Percentiles rank a stretch among this genome's conserved stretches.
phyloP scores from a whole-genome alignment of 1,140 invertebrate species.

The Polypedilum vanderplanki region DNA sequence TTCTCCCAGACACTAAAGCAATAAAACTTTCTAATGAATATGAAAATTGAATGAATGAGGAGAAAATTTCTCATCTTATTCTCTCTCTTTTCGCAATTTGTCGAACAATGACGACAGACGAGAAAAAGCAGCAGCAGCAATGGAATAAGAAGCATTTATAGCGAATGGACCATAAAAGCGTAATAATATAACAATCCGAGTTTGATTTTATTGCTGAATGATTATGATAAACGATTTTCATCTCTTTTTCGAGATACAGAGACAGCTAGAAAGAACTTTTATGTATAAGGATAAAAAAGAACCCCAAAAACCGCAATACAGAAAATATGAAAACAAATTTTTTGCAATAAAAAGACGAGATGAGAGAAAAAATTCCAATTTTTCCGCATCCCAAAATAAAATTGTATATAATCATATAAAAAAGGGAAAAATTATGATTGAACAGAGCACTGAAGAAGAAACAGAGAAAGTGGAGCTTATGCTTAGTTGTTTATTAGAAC shows the following conservation, averaged over 20 bases:
- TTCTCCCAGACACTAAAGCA: slow-evolving; percentile 2
- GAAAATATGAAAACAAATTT: background rate
- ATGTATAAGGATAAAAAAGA: background rate
- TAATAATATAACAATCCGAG: slow-evolving; percentile 22
- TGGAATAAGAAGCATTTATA: background rate
- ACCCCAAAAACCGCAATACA: slow-evolving; percentile 4
- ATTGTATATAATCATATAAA: background rate
- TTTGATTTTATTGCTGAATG: slow-evolving; percentile 28
- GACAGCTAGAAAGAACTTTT: too few species aligned
- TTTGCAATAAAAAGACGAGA: background rate
- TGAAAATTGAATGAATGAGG: slow-evolving; percentile 13
- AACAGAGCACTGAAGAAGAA: background rate
- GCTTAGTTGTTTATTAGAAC: slow-evolving; percentile 16
- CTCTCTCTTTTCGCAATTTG: background rate
- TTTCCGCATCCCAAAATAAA: background rate
- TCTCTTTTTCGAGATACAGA: background rate
- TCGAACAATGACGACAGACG: slow-evolving; percentile 10
- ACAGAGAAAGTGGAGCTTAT: background rate
- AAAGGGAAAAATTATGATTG: slow-evolving; percentile 22
- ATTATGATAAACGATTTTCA: slow-evolving; percentile 28
- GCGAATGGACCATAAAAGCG: slow-evolving; percentile 26
- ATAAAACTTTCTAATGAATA: slow-evolving; percentile 20
- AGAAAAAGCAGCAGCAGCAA: background rate
- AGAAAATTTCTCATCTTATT: background rate
- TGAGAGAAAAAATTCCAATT: background rate